These are phyloP conservation scores for Rhinichthys osculus DNA, from an alignment of 2,797 vertebrate genomes.

Conservation along the genomic window DNA sequence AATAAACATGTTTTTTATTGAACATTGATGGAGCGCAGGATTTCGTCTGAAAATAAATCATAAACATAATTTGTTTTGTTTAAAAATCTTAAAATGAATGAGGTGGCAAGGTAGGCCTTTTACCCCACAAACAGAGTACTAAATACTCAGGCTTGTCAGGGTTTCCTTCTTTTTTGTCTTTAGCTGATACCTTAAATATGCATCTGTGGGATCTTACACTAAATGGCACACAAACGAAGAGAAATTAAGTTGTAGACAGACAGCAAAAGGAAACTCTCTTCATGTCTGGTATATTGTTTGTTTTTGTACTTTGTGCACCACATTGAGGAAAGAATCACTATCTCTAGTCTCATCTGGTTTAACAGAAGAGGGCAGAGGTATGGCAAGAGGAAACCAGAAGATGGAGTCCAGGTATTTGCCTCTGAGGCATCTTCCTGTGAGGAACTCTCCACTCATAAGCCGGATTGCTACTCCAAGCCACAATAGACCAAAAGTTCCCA, in stretches of 20 bases:
- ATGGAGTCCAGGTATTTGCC: constrained; percentile 76
- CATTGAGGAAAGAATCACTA: constrained; percentile 69
- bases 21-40: neutral
- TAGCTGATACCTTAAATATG: neutral
- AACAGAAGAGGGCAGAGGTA: constrained; percentile 65
- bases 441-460: constrained; percentile 17
- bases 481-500: constrained; percentile 13
- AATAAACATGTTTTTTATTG: neutral
- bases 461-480: constrained; percentile 8
- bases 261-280: constrained; percentile 66
- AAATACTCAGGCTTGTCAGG: neutral
- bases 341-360: constrained; percentile 76
- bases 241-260: neutral
- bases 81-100: neutral
- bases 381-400: constrained; percentile 68
- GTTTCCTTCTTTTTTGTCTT: no score
- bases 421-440: constrained; percentile 67
- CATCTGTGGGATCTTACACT: neutral
- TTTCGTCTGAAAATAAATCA: neutral
- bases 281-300: constrained; percentile 72
- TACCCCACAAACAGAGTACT: neutral
- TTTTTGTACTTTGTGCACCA: constrained; percentile 71
- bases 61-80: no score
- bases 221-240: neutral
- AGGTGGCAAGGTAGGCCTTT: neutral